Percentiles rank a stretch among this genome's conserved stretches.
These are phyloP conservation scores for Odontamblyopus rebecca DNA, from an alignment of 2,797 vertebrate species.

Conservation along the genomic window DNA sequence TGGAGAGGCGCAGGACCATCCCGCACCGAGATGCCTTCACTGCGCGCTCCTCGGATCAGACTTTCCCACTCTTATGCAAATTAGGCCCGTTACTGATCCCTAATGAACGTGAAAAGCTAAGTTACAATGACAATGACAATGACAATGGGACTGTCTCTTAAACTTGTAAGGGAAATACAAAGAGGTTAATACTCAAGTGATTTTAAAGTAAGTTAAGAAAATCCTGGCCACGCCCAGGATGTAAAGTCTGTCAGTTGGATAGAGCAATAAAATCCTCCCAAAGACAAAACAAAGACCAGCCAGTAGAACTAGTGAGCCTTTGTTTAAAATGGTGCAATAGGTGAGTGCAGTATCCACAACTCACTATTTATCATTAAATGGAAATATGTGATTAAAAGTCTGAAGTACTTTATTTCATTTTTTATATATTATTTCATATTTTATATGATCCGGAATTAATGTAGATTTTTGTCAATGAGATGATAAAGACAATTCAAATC, in stretches of 20 bases:
- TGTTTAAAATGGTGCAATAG: neutral
- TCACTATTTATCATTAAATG: neutral
- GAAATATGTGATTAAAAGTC: neutral
- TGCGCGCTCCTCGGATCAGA: conserved; percentile 18
- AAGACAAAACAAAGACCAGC: neutral
- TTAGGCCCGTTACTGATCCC: neutral
- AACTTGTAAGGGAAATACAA: neutral
- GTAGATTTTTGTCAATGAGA: too few relatives aligned
- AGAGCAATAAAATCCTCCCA: neutral
- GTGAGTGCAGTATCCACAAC: neutral
- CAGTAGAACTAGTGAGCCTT: neutral
- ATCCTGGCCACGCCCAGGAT: conserved; percentile 12
- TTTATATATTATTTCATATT: too few relatives aligned
- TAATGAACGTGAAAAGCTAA: neutral
- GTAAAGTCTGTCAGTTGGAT: conserved; percentile 1
- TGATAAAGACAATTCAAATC: too few relatives aligned
- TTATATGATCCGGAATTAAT: too few relatives aligned
- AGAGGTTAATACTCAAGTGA: neutral
- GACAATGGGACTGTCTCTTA: neutral
- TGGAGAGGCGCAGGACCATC: neutral
- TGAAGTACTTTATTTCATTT: too few relatives aligned
- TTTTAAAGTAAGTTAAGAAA: conserved; percentile 2
- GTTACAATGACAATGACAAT: neutral
- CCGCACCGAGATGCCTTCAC: conserved; percentile 46
- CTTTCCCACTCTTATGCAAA: conserved; percentile 9